Percentiles rank a stretch among this genome's conserved stretches.
These are phyloP conservation scores for Palythoa caribaeorum DNA, from an alignment of 92 coral and sea anemone species.

Conservation along the genomic window DNA sequence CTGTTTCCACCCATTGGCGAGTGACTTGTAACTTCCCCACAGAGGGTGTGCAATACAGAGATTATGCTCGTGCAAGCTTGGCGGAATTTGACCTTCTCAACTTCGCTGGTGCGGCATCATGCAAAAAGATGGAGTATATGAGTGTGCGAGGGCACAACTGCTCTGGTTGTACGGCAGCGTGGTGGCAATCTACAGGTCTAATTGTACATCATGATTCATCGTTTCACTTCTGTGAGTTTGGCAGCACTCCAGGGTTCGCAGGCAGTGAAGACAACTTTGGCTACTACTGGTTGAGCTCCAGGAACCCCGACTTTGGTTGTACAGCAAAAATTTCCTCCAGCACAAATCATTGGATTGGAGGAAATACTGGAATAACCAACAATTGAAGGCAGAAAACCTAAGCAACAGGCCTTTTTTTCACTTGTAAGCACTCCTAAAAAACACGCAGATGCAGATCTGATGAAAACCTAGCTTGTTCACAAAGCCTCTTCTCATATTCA, in stretches of 20 bases:
- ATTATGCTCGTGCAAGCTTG: conserved; percentile 61
- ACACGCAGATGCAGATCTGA: too few species aligned
- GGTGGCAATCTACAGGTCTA: conserved; percentile 61
- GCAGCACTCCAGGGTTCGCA: background rate
- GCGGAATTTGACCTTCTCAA: conserved; percentile 50
- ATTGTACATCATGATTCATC: conserved; percentile 49
- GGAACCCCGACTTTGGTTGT: background rate
- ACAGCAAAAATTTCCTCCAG: background rate
- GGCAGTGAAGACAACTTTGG: background rate
- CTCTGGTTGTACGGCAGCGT: conserved; percentile 60
- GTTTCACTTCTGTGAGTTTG: background rate
- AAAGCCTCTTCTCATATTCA: too few species aligned
- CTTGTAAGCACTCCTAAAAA: too few species aligned
- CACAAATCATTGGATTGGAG: background rate
- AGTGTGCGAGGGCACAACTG: conserved; percentile 65
- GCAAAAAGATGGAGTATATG: conserved; percentile 30
- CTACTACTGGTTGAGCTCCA: background rate
- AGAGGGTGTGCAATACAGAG: conserved; percentile 64
- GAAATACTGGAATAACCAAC: background rate
- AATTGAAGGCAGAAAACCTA: too few species aligned
- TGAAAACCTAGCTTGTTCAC: too few species aligned
- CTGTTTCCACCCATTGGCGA: conserved; percentile 75
- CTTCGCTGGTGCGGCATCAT: conserved; percentile 13
- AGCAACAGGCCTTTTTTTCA: too few species aligned
- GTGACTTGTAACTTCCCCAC: conserved; percentile 72